Evolutionary conservation across 1,140 invertebrate species (phyloP), one percentile per base, ranked within the genome.

Genomic region (Cotesia chilonis): DNA sequence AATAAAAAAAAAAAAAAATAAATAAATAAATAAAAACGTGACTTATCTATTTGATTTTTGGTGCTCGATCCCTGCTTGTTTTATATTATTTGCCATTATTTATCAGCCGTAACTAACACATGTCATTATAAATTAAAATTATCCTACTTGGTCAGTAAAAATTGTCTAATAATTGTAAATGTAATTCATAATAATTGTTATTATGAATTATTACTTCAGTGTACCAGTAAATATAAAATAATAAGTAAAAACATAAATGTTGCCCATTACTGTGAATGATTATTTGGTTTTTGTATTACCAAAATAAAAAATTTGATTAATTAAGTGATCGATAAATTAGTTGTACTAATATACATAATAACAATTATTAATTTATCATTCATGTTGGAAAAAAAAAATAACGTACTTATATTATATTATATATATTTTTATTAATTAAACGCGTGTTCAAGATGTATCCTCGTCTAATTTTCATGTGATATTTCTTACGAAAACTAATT

Each of bases 271-370:
- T 47, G 41, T 47, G 28, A 47, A 47, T 47, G 85, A 86, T 85
- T 86, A 87, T 83, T 86, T 85, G 83, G 83, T 86, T 87, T 87
- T 87, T 86, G 85, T 81, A 84, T 37, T 10, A 63, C 36, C 10
- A 63, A 63, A 63, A 63, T 37, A n/a, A 35, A 36, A 20, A 6
- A 41, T 41, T 51, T 9, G 7, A 7, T 9, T 51, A 51, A 59
- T 20, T 20, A 20, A 36, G 28, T 59, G 28, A 28, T 59, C 4
- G 28, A 55, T 55, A n/a, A 55, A 55, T 55, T n/a, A 55, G 17
- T 17, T n/a, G 41, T 47, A 47, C 41, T 47, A 47, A 47, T 47
- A 47, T 9, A 47, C 41, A 7, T 47, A 47, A 41, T 41, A 41
- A 47, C 41, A 47, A 47, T 47, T 47, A 47, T 47, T 47, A 10